Evolutionary conservation across 30 jellyfish, hydroid and myxozoan species (phyloP).

Genomic region (Pelagia noctiluca): DNA sequence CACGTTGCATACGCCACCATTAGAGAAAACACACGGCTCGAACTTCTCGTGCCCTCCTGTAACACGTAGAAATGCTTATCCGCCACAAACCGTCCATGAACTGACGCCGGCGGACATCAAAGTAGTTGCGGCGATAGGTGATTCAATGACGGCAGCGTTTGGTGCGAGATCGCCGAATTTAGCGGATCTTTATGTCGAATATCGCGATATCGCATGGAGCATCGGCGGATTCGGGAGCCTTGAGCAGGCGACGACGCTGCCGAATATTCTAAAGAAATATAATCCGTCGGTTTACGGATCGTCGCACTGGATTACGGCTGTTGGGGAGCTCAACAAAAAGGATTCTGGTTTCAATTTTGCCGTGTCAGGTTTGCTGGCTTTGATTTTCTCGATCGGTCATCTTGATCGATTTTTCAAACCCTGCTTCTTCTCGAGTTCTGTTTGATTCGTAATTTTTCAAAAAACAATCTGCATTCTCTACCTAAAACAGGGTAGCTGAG

Average conservation of each 20-base stretch:
- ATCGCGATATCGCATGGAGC: slow-evolving; percentile 84
- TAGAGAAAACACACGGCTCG: slow-evolving; percentile 39
- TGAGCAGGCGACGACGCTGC: slow-evolving; percentile 67
- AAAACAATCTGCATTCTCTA: too few relatives aligned
- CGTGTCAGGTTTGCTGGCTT: slow-evolving; percentile 59
- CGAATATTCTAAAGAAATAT: slow-evolving; percentile 82
- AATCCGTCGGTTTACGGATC: slow-evolving; percentile 73
- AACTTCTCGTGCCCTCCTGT: slow-evolving; percentile 41
- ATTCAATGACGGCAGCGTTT: slow-evolving; percentile 84
- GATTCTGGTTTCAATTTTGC: slow-evolving; percentile 53
- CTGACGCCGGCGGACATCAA: slow-evolving; percentile 81
- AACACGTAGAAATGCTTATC: background rate
- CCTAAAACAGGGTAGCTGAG: too few relatives aligned
- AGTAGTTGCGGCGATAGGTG: slow-evolving; percentile 88
- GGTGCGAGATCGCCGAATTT: slow-evolving; percentile 80
- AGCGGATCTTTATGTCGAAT: slow-evolving; percentile 69
- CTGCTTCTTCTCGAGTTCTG: too few relatives aligned
- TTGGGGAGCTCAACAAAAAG: slow-evolving; percentile 36
- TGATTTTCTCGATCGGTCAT: too few relatives aligned
- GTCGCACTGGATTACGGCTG: slow-evolving; percentile 61
- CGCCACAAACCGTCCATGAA: slow-evolving; percentile 73
- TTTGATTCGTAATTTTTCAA: too few relatives aligned
- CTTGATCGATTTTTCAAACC: too few relatives aligned
- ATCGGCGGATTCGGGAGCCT: slow-evolving; percentile 84
- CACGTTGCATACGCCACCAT: slow-evolving; percentile 15